A percentile compares a stretch with the other conserved stretches of the same genome.
phyloP scores from a whole-genome alignment of 2,797 vertebrate species.

The Parambassis ranga region DNA sequence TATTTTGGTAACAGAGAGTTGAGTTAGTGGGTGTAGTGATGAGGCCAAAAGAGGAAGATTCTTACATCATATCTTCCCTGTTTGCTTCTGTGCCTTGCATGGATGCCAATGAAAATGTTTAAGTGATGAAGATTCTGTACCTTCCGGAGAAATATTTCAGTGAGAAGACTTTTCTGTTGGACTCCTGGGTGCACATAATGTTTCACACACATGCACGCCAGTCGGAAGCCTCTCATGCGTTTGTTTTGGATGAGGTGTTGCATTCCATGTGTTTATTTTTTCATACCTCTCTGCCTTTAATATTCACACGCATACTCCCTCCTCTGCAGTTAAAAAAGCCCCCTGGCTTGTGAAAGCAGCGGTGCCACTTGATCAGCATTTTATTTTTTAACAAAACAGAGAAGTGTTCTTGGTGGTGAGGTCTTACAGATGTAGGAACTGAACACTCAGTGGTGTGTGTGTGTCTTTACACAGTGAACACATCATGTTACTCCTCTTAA shows the following conservation, averaged over 20 bases:
- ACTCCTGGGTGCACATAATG: constrained; percentile 27
- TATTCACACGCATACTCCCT: constrained; percentile 35
- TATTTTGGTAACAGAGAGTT: constrained; percentile 20
- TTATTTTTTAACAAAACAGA: constrained; percentile 32
- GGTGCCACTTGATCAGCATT: constrained; percentile 19
- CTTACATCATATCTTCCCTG: constrained; percentile 27
- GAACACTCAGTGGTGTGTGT: background rate
- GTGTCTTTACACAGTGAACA: constrained; percentile 10
- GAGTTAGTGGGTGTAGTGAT: constrained; percentile 21
- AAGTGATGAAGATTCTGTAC: constrained; percentile 24
- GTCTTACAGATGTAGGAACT: constrained; percentile 19
- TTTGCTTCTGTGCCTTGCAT: constrained; percentile 67
- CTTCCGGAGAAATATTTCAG: constrained; percentile 23
- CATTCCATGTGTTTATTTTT: constrained; percentile 49
- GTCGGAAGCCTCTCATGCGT: constrained; percentile 29
- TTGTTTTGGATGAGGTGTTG: constrained; percentile 27
- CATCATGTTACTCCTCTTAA: constrained; percentile 24
- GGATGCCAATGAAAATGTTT: constrained; percentile 25
- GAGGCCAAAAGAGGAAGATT: constrained; percentile 59
- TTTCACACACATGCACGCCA: constrained; percentile 33
- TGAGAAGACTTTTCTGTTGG: constrained; percentile 32
- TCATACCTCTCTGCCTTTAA: constrained; percentile 50
- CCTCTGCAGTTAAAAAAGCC: constrained; percentile 19
- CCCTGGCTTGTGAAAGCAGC: constrained; percentile 11
- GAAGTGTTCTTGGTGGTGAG: constrained; percentile 17